Evolutionary conservation across 64 coral and sea anemone genomes (phyloP).

Genomic region (Dendronephthya gigantea): DNA sequence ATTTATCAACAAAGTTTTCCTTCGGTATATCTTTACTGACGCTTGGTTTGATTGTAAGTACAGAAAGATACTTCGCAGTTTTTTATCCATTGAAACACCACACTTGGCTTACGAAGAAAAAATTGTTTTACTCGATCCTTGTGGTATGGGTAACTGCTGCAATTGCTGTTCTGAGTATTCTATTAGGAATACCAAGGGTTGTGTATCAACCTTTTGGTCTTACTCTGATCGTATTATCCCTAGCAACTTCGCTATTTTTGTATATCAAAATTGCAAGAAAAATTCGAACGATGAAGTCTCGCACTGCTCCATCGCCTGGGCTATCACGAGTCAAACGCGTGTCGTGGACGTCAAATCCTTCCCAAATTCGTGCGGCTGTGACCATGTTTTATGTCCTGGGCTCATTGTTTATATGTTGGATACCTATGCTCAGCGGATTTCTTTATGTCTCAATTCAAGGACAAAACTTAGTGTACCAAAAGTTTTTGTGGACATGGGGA

Average conservation of each 20-base stretch:
- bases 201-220: neutral
- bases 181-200: neutral
- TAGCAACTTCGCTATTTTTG: neutral
- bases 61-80: neutral
- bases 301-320: neutral
- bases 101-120: neutral
- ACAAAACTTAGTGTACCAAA: neutral
- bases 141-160: neutral
- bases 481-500: conserved; percentile 12
- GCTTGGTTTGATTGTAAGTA: neutral
- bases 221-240: neutral
- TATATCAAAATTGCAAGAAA: neutral
- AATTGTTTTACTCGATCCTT: neutral
- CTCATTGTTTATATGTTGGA: neutral
- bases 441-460: neutral
- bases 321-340: neutral
- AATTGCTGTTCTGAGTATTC: neutral
- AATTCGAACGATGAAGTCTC: neutral
- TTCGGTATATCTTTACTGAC: neutral
- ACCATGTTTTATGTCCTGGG: conserved; percentile 11
- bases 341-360: neutral
- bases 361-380: neutral
- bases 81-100: neutral
- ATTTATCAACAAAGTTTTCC: neutral
- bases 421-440: neutral